Conservation (phyloP, 1,140 invertebrate species). For the Physella acuta region DNA sequence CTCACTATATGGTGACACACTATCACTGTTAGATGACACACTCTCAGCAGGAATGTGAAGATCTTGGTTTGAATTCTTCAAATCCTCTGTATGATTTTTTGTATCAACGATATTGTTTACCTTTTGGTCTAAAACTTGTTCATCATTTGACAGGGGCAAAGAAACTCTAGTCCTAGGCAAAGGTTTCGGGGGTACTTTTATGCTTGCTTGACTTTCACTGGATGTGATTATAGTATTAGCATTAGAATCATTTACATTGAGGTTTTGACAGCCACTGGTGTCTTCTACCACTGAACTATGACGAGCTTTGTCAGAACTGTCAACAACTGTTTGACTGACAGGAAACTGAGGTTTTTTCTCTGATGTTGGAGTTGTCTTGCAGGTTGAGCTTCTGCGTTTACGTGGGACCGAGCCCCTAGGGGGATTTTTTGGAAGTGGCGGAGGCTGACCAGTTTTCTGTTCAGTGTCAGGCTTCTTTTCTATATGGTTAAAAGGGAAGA, state of each 20-base stretch:
- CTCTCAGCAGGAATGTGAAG: neutral
- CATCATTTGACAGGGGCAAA: neutral
- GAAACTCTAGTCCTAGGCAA: slow-evolving; percentile 1
- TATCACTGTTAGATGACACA: neutral
- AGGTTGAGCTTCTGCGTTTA: slow-evolving; percentile 9
- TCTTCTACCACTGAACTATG: neutral
- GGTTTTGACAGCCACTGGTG: neutral
- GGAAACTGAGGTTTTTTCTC: neutral
- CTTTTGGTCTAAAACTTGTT: neutral
- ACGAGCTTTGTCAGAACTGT: neutral
- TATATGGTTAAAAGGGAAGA: too few species aligned
- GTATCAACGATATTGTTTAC: too few species aligned
- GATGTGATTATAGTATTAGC: too few species aligned
- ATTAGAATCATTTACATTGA: neutral
- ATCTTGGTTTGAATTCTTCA: neutral
- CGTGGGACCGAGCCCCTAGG: slow-evolving; percentile 11
- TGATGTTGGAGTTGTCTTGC: neutral
- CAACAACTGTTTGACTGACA: neutral
- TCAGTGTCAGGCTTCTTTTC: too few species aligned
- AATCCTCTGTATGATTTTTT: neutral
- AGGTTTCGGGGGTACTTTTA: slow-evolving; percentile 6
- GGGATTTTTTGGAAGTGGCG: slow-evolving; percentile 21
- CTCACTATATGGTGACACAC: neutral
- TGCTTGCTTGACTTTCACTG: too few species aligned
- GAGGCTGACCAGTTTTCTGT: slow-evolving; percentile 6